Percentiles rank a stretch among this genome's conserved stretches.
These are phyloP conservation scores for Lamprotornis superbus DNA, from an alignment of 2,113 vertebrate species.

Conservation along the genomic window DNA sequence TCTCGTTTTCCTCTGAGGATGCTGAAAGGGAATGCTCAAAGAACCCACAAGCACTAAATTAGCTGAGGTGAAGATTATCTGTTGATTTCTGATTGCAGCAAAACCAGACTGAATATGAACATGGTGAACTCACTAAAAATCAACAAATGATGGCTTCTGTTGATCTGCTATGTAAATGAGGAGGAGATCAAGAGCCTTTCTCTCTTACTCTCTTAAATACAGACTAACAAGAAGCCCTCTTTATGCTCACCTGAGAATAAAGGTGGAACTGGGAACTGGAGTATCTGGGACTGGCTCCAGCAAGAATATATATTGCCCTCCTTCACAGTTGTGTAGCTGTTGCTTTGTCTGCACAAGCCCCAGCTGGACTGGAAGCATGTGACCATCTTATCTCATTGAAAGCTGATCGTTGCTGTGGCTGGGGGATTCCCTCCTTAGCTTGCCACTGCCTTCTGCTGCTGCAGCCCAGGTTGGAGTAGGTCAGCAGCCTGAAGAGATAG, in stretches of 20 bases:
- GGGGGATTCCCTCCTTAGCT: neutral
- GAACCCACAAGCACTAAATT: neutral
- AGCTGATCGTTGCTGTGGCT: neutral
- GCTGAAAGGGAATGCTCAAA: neutral
- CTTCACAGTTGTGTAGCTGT: neutral
- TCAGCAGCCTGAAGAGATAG: neutral
- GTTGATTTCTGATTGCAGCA: neutral
- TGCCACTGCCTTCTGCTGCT: neutral
- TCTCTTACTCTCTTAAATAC: neutral
- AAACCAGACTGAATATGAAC: neutral
- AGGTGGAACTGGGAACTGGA: neutral
- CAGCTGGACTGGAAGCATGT: neutral
- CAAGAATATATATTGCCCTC: neutral
- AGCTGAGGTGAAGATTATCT: neutral
- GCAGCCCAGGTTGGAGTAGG: neutral
- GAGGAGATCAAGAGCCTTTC: neutral
- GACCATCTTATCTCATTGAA: neutral
- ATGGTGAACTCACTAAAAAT: neutral
- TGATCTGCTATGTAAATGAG: neutral
- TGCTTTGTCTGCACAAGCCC: neutral
- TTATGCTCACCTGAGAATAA: neutral
- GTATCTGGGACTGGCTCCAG: neutral
- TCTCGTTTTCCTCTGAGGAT: neutral
- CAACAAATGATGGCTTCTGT: neutral
- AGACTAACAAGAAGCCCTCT: neutral